A percentile compares a stretch with the other conserved stretches of the same genome.
phyloP scores from a whole-genome alignment of 2,888 invertebrate genomes.

The Eupithecia dodoneata region DNA sequence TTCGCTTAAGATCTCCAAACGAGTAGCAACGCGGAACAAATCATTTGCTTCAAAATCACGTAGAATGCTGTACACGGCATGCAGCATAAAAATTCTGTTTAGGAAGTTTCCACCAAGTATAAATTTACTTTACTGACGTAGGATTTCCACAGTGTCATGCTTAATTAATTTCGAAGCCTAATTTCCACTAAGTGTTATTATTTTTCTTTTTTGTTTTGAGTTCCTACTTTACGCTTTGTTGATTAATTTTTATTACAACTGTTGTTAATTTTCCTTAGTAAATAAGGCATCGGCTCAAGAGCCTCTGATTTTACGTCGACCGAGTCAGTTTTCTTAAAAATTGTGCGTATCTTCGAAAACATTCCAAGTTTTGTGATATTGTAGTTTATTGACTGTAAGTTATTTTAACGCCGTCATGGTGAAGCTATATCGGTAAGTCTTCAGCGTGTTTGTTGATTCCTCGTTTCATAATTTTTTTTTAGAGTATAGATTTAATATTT shows the following conservation, averaged over 20 bases:
- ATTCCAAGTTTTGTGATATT: slow-evolving; percentile 69
- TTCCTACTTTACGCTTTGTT: background rate
- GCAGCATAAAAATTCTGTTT: slow-evolving; percentile 66
- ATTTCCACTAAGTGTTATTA: background rate
- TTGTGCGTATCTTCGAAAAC: slow-evolving; percentile 39
- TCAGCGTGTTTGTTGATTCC: background rate
- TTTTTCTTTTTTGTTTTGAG: background rate
- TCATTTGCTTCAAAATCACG: slow-evolving; percentile 28
- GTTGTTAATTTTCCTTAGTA: background rate
- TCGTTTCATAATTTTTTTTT: no score
- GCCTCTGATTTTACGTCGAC: background rate
- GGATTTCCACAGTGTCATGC: background rate
- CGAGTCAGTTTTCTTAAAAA: background rate
- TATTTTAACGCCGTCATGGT: slow-evolving; percentile 62
- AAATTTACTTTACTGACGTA: slow-evolving; percentile 47
- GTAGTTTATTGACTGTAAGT: slow-evolving; percentile 44
- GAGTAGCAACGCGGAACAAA: slow-evolving; percentile 52
- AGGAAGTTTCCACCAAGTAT: slow-evolving; percentile 61
- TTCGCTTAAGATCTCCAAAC: slow-evolving; percentile 47
- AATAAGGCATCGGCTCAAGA: background rate
- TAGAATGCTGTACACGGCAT: slow-evolving; percentile 74
- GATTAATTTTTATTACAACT: background rate
- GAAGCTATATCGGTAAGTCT: slow-evolving; percentile 66
- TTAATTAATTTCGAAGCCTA: background rate
- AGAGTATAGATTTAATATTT: no score